Percentiles rank a stretch among this genome's conserved stretches.
phyloP scores from a whole-genome alignment of 2,888 invertebrate species.

The Pollenia angustigena region DNA sequence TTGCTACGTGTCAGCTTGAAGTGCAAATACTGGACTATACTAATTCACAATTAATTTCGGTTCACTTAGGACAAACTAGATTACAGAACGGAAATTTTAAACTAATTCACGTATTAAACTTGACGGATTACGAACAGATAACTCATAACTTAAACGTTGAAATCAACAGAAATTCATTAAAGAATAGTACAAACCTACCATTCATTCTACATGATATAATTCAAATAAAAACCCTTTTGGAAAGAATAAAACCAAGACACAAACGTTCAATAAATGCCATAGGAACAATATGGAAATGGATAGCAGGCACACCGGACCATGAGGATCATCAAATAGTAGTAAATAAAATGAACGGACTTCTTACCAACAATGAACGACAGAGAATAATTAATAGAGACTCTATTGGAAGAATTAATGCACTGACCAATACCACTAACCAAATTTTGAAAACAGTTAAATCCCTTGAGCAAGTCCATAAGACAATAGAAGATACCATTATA shows the following conservation, averaged over 20 bases:
- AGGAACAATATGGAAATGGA: constrained; percentile 1
- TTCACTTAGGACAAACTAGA: constrained; percentile 4
- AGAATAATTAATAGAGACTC: no score
- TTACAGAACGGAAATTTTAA: constrained; percentile 10
- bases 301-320: background rate
- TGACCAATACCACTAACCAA: background rate
- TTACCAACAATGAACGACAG: background rate
- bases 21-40: constrained; percentile 24
- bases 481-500: background rate
- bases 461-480: background rate
- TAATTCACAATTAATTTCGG: constrained; percentile 14
- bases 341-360: background rate
- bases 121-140: no score
- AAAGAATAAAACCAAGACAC: background rate
- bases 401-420: background rate
- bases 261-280: background rate
- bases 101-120: background rate
- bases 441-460: background rate
- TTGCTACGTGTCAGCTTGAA: background rate
- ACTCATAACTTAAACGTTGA: background rate
- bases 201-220: background rate
- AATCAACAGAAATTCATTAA: background rate
- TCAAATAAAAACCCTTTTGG: background rate
- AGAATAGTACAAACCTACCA: background rate
- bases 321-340: constrained; percentile 12